Percentiles rank a stretch among this genome's conserved stretches.
Evolutionary conservation across 2,797 vertebrate genomes (phyloP).

Genomic region (Enteromius fasciolatus): DNA sequence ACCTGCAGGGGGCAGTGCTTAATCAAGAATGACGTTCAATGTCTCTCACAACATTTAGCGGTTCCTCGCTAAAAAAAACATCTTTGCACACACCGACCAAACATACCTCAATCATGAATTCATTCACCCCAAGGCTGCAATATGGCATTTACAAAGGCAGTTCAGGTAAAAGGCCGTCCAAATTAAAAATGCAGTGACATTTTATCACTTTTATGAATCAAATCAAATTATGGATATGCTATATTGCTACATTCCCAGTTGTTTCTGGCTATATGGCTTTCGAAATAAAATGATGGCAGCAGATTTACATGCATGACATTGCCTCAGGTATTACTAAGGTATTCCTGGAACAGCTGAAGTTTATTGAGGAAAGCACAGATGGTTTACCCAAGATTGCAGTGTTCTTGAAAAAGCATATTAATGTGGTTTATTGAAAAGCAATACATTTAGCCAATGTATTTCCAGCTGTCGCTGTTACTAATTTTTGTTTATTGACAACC

Average conservation of each 20-base stretch:
- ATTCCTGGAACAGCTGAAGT: neutral
- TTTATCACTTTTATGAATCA: neutral
- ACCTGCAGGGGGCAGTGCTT: conserved; percentile 39
- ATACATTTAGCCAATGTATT: neutral
- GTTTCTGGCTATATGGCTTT: conserved; percentile 15
- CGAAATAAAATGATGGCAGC: neutral
- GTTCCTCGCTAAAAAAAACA: neutral
- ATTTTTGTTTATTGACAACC: no score
- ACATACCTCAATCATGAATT: neutral
- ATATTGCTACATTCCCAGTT: neutral
- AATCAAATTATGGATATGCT: neutral
- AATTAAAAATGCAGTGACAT: neutral
- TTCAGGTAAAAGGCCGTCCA: neutral
- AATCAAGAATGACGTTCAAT: neutral
- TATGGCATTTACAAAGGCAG: neutral
- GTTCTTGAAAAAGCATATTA: neutral
- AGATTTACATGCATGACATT: neutral
- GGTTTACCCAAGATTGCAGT: neutral
- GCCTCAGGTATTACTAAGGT: neutral
- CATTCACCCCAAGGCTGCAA: neutral
- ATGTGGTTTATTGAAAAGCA: conserved; percentile 22
- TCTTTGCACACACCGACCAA: neutral
- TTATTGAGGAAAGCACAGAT: neutral
- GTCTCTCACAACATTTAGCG: neutral
- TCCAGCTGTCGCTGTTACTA: neutral